Evolutionary conservation across 2,797 vertebrate species (phyloP), one percentile per base, ranked within the genome.

Genomic region (Heteromormyrus szaboi): DNA sequence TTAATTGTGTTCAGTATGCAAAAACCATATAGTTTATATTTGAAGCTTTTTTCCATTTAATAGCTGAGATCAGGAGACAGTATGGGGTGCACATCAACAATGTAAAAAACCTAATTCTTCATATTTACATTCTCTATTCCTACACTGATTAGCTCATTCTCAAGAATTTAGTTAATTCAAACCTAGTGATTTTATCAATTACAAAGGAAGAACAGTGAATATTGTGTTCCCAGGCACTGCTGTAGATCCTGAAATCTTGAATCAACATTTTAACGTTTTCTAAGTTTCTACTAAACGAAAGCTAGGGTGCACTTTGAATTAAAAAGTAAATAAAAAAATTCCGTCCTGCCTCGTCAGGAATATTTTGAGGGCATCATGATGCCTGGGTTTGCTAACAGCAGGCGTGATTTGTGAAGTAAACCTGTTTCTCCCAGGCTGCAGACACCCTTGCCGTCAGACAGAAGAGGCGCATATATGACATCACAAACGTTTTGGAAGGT

Each of bases 401-500:
- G 85, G 29, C 2, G 59, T 72, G 76, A 3, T 65, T 22, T 37
- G 56, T 85, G 72, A n/a, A n/a, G 72, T 83, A 79, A 86, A 1
- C 50, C 50, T 25, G 83, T 85, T 2, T 85, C 68, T 88, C 11
- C 22, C 94, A 99, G 99, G 98, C 99, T 85, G 99, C 99, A 0
- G 99, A 99, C 93, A 99, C 99, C 3, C 93, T 99, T 92, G 99
- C 98, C 11, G 99, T 99, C 90, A 95, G 98, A 76, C 99, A 99
- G 94, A 99, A 99, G 91, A 94, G 99, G 17, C 97, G 99, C 0
- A 99, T 99, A 92, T 99, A 99, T 0, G 99, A 99, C 92, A 99
- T 99, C 94, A 99, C 99, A 0, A 99, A 99, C 53, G 99, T 99
- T 81, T 94, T 99, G 92, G 99, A 99, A 92, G 99, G 99, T 89